Evolutionary conservation across 2,888 invertebrate genomes (phyloP).

Genomic region (Drosophila melanosoma): DNA sequence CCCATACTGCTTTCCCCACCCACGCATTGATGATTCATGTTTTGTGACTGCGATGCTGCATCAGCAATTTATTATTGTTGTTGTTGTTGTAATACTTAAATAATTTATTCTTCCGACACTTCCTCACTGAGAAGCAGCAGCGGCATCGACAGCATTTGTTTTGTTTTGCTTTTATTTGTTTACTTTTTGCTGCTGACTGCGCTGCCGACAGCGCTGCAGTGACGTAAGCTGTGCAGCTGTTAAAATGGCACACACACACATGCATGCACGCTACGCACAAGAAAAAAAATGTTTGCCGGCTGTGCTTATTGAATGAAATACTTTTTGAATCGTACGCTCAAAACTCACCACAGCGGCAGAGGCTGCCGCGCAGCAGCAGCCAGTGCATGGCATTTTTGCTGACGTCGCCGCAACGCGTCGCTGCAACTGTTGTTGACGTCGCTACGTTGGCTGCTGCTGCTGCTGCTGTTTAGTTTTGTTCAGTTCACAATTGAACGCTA

Average conservation of each 20-base stretch:
- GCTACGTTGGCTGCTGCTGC: slow-evolving; percentile 24
- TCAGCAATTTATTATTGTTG: slow-evolving; percentile 27
- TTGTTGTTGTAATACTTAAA: slow-evolving; percentile 50
- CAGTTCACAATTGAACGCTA: slow-evolving; percentile 73
- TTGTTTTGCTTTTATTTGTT: slow-evolving; percentile 63
- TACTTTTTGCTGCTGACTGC: slow-evolving; percentile 54
- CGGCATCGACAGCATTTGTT: slow-evolving; percentile 28
- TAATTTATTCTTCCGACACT: slow-evolving; percentile 65
- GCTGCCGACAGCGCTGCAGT: slow-evolving; percentile 40
- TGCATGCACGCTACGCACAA: slow-evolving; percentile 1
- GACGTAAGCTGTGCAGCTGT: slow-evolving; percentile 70
- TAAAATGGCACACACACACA: slow-evolving; percentile 53
- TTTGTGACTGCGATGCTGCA: slow-evolving; percentile 56
- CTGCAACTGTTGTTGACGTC: slow-evolving; percentile 45
- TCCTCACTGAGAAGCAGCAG: slow-evolving; percentile 42
- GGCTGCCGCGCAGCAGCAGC: slow-evolving; percentile 12
- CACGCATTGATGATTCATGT: slow-evolving; percentile 71
- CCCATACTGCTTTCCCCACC: slow-evolving; percentile 1
- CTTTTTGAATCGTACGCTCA: slow-evolving; percentile 47
- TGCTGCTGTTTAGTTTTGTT: slow-evolving; percentile 31
- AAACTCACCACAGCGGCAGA: slow-evolving; percentile 58
- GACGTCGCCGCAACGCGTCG: slow-evolving; percentile 40
- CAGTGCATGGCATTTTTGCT: slow-evolving; percentile 38
- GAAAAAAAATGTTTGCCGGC: slow-evolving; percentile 60
- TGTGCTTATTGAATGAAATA: slow-evolving; percentile 73